Evolutionary conservation across 2,888 invertebrate genomes (phyloP).

Genomic region (Caenorhabditis becei): DNA sequence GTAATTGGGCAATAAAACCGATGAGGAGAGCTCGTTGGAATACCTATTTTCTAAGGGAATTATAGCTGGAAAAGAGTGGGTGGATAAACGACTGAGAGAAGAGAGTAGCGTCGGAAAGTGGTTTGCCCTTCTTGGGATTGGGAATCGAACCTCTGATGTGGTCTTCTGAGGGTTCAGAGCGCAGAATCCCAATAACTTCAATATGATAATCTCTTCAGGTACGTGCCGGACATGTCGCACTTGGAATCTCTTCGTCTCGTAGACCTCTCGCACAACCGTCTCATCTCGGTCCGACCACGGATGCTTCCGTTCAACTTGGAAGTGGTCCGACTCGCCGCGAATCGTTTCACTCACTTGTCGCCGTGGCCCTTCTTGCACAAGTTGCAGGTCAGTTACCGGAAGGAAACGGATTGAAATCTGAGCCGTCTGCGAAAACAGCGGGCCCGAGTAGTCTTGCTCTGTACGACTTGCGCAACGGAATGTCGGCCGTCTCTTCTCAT

Average conservation of each 20-base stretch:
- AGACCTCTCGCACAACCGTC: slow-evolving; percentile 64
- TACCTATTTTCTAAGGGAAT: neutral
- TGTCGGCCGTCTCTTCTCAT: slow-evolving; percentile 6
- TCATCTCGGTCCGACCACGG: slow-evolving; percentile 60
- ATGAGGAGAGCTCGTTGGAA: neutral
- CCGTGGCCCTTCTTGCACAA: slow-evolving; percentile 66
- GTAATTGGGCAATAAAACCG: slow-evolving; percentile 14
- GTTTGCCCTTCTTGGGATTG: no score
- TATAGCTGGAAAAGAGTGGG: neutral
- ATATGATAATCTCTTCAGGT: slow-evolving; percentile 44
- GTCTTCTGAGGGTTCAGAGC: no score
- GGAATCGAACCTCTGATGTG: no score
- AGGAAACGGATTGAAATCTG: slow-evolving; percentile 16
- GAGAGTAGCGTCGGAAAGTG: no score
- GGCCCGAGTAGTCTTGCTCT: no score
- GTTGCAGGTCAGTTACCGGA: slow-evolving; percentile 55
- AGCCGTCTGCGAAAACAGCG: slow-evolving; percentile 1
- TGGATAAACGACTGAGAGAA: no score
- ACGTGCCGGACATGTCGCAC: slow-evolving; percentile 67
- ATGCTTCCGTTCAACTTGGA: slow-evolving; percentile 66
- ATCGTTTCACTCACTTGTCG: slow-evolving; percentile 59
- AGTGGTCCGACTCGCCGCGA: slow-evolving; percentile 61
- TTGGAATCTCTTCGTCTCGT: slow-evolving; percentile 62
- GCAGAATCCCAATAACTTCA: no score
- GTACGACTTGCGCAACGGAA: slow-evolving; percentile 19